Evolutionary conservation across 2,888 invertebrate genomes (phyloP).

Genomic region (Aporophyla lueneburgensis): DNA sequence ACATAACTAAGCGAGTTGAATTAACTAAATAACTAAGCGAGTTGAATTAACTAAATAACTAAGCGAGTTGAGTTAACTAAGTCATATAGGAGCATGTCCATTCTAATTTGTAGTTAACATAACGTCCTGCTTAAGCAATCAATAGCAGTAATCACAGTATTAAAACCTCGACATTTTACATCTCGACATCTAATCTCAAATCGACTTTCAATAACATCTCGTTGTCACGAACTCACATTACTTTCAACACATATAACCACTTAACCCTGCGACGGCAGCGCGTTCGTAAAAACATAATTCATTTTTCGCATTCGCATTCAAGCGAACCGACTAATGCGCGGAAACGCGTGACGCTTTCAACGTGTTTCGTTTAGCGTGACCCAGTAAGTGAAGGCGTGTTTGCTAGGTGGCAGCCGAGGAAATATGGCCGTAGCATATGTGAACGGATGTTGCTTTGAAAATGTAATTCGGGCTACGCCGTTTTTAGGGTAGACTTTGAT

Average conservation of each 20-base stretch:
- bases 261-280: constrained; percentile 12
- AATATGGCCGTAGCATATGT: constrained; percentile 22
- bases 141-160: neutral
- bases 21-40: too few species aligned
- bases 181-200: neutral
- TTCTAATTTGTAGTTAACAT: too few species aligned
- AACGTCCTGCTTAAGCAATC: too few species aligned
- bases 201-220: neutral
- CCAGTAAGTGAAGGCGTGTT: constrained; percentile 33
- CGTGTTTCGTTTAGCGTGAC: constrained; percentile 61
- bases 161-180: neutral
- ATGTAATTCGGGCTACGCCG: neutral
- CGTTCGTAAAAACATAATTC: constrained; percentile 16
- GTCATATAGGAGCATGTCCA: neutral
- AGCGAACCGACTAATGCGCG: constrained; percentile 43
- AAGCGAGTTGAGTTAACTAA: too few species aligned
- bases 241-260: constrained; percentile 6
- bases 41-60: too few species aligned
- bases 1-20: too few species aligned
- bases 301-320: constrained; percentile 37
- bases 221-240: neutral
- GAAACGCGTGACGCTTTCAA: constrained; percentile 46
- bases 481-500: constrained; percentile 26
- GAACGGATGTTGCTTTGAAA: constrained; percentile 18
- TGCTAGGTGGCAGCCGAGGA: neutral